Base-by-base conservation (phyloP, 2,888 invertebrate genomes). In the Choristoneura rosaceana region DNA sequence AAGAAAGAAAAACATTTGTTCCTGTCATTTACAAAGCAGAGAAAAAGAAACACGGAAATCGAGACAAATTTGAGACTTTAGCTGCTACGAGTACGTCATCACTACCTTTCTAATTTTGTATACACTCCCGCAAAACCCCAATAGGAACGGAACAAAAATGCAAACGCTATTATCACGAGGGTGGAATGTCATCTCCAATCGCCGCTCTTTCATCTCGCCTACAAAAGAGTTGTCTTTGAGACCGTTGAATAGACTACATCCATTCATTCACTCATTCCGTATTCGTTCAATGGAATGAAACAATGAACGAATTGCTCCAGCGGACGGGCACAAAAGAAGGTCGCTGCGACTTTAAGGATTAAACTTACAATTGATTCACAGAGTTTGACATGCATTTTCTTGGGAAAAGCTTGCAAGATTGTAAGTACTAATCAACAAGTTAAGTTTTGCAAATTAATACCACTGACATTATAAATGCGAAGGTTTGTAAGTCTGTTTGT, bases 211-310 rank as follows among this genome's bases (percentile, higher is more conserved):
- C 81, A 81, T 82, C 77, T 75, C 73, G 61, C 73, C 77, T 78
- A 87, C 87, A 87, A 87, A 87, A 82, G 85, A 82, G 84, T 85
- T 84, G 87, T 85, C 86, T 85, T 84, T 87, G 84, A 85, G 80
- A 73, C 78, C 79, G 80, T 80, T 85, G 83, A 84, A 86, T 83
- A 78, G 82, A 75, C 69, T 73, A 74, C 76, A 71, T 59, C 73
- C 77, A 76, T 79, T 80, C 80, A 76, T 79, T 80, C 80, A 81
- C 78, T 81, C 82, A 77, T 80, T 83, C 82, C 64, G 73, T 70
- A 79, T 79, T 84, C 80, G 78, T 77, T 80, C 79, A 82, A 84
- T 85, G 82, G 82, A 85, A 83, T 80, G 83, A 84, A 82, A 85
- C 87, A 86, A 85, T 84, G 83, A 82, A 74, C 75, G 80, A 80